Conservation (phyloP, 2,888 invertebrate genomes). For the Plagodis dolabraria region DNA sequence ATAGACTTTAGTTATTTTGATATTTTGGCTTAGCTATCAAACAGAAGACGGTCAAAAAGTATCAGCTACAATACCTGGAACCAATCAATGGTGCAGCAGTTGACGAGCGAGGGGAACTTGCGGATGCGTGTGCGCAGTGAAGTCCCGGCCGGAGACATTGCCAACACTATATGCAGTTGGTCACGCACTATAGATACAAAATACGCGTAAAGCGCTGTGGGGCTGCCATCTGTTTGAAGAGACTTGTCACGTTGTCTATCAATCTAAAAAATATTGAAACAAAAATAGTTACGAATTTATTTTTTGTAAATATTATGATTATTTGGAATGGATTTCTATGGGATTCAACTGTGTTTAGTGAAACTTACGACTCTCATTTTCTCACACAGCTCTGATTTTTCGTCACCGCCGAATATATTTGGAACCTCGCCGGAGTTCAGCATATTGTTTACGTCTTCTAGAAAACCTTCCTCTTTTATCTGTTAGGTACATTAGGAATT, state of each 20-base stretch:
- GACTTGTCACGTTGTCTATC: constrained; percentile 95
- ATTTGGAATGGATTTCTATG: too few species aligned
- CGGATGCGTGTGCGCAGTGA: constrained; percentile 92
- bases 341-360: not conserved
- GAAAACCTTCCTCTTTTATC: constrained; percentile 96
- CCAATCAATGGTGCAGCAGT: constrained; percentile 98
- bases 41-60: too few species aligned
- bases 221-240: constrained; percentile 96
- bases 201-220: constrained; percentile 95
- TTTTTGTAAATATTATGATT: too few species aligned
- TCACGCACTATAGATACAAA: constrained; percentile 95
- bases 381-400: constrained; percentile 95
- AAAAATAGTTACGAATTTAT: not conserved
- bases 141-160: constrained; percentile 96
- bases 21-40: too few species aligned
- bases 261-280: constrained; percentile 82
- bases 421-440: constrained; percentile 97
- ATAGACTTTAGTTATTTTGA: too few species aligned
- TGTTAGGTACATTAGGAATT: constrained; percentile 51
- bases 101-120: constrained; percentile 96
- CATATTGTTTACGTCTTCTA: constrained; percentile 97
- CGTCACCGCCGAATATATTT: constrained; percentile 93
- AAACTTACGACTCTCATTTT: constrained; percentile 90
- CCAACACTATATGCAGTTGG: constrained; percentile 94
- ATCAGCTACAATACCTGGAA: constrained; percentile 86